Evolutionary conservation across 2,113 vertebrate genomes (phyloP), one percentile per base, ranked within the genome.

Genomic region (Nerophis lumbriciformis): DNA sequence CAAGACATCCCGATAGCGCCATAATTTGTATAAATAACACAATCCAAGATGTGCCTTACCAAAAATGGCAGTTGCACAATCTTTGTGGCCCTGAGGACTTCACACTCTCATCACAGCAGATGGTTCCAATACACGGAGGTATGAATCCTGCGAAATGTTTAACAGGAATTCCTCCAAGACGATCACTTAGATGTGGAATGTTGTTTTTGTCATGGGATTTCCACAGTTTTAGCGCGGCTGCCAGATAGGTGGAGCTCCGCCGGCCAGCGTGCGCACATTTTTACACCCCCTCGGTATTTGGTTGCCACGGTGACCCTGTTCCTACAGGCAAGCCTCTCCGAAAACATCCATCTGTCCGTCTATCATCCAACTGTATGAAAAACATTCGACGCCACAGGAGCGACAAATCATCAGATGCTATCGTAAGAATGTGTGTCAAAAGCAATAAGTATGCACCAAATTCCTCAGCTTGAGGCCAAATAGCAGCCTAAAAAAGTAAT

Each of bases 161-260:
- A 76, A 77, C 77, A 83, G 73, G 69, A 85, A 90, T 88, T 84
- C 72, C 85, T 83, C 75, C 62, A 83, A 87, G 81, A 84, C 79
- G 71, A 77, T 86, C 76, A 79, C 77, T 81, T 73, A 77, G 73
- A 82, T 83, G 81, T 76, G 83, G 77, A 77, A 83, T 81, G 78
- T 83, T 86, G 83, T 86, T 88, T 86, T 84, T 82, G 76, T 87
- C 84, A 83, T 76, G 83, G 76, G 73, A 88, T 77, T 84, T 37
- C 14, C 76, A 71, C 68, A 83, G 80, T 85, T 87, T 83, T 75
- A 78, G 84, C 71, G 69, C 65, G 75, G 63, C 80, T 79, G 81
- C 77, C 64, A 77, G 68, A 65, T 61, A 66, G 82, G 83, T 87
- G 84, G 79, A 84, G 78, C 78, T 69, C 61, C 54, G 80, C 82